Percentiles rank a stretch among this genome's conserved stretches.
Conservation (phyloP, 2,113 vertebrate genomes). For the Ranitomeya variabilis region DNA sequence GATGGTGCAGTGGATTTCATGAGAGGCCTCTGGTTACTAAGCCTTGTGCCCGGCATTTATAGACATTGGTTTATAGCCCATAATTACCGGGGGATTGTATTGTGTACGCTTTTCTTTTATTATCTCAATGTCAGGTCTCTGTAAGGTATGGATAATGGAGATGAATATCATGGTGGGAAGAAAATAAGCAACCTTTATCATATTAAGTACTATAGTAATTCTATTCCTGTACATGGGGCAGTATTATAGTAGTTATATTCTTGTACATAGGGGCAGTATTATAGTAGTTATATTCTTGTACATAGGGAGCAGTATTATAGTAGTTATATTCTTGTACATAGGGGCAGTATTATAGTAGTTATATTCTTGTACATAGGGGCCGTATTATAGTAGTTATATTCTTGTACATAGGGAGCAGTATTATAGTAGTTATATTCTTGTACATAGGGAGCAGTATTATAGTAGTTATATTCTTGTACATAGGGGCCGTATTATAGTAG, state of each 20-base stretch:
- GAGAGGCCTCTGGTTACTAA: neutral
- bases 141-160: neutral
- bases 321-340: conserved; percentile 1
- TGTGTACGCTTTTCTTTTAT: neutral
- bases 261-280: neutral
- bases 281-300: conserved; percentile 11
- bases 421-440: too few relatives aligned
- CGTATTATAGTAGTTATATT: too few relatives aligned
- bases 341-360: too few relatives aligned
- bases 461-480: too few relatives aligned
- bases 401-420: too few relatives aligned
- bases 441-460: too few relatives aligned
- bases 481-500: too few relatives aligned
- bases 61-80: neutral
- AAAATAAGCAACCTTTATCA: neutral
- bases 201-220: neutral
- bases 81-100: neutral
- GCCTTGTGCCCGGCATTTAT: neutral
- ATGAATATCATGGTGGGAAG: neutral
- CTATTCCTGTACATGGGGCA: neutral
- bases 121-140: neutral
- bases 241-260: neutral
- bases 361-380: too few relatives aligned
- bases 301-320: neutral
- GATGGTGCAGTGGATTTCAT: neutral